Percentiles rank a stretch among this genome's conserved stretches.
phyloP scores from a whole-genome alignment of 1,140 invertebrate species.

The Drosophila kanapiae region DNA sequence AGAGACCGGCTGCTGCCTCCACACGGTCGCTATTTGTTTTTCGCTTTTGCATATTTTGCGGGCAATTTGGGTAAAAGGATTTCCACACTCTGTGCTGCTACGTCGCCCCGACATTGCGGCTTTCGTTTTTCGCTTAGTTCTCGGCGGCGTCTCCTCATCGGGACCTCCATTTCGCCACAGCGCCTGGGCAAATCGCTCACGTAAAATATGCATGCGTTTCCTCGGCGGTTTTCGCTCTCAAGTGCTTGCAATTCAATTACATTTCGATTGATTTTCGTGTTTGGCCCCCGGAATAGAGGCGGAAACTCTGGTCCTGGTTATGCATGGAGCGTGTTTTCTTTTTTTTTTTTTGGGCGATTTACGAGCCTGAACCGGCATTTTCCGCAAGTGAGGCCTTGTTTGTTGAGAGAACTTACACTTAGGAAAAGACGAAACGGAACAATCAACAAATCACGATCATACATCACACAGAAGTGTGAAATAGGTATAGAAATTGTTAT shows the following conservation, averaged over 20 bases:
- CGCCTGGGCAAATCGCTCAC: constrained; percentile 70
- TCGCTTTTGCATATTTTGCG: constrained; percentile 77
- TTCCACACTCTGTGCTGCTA: constrained; percentile 27
- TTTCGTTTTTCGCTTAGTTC: constrained; percentile 21
- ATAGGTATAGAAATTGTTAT: neutral
- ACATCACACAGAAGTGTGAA: neutral
- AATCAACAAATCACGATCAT: neutral
- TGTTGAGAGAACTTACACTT: neutral
- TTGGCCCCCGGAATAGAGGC: constrained; percentile 48
- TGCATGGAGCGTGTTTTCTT: constrained; percentile 18
- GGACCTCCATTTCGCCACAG: constrained; percentile 29
- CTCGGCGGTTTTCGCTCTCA: constrained; percentile 76
- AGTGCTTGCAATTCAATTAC: constrained; percentile 82
- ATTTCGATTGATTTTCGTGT: constrained; percentile 81
- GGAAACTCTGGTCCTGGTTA: constrained; percentile 11
- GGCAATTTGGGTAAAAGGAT: constrained; percentile 70
- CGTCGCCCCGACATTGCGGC: constrained; percentile 15
- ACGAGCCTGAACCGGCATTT: constrained; percentile 34
- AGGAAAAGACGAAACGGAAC: neutral
- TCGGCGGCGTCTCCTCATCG: constrained; percentile 2
- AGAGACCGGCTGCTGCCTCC: constrained; percentile 11
- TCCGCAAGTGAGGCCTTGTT: neutral
- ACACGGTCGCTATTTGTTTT: constrained; percentile 71
- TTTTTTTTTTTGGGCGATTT: constrained; percentile 30
- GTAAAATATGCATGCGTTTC: constrained; percentile 82